A percentile compares a stretch with the other conserved stretches of the same genome.
phyloP scores from a whole-genome alignment of 1,140 invertebrate species.

The Antheraea pernyi region DNA sequence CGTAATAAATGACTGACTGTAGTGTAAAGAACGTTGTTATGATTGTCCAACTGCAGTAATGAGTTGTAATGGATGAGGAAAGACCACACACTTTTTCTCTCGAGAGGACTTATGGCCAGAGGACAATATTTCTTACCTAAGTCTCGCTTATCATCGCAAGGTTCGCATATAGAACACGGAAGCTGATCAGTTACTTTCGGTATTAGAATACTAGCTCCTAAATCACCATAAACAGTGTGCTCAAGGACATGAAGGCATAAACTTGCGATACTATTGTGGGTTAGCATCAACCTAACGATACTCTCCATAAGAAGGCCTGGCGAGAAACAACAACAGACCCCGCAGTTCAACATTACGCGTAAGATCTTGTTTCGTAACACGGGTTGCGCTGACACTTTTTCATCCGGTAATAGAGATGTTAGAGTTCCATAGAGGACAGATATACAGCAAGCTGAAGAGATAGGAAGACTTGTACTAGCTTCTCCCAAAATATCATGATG shows the following conservation, averaged over 20 bases:
- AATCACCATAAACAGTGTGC: constrained; percentile 80
- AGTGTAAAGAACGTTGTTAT: constrained; percentile 79
- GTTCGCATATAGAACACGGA: constrained; percentile 68
- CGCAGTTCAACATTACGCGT: constrained; percentile 79
- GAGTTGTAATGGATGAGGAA: constrained; percentile 81
- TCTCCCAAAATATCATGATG: constrained; percentile 81
- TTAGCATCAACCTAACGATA: constrained; percentile 61
- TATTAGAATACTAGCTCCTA: constrained; percentile 72
- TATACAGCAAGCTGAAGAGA: constrained; percentile 78
- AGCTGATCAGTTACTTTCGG: constrained; percentile 52
- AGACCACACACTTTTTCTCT: constrained; percentile 77
- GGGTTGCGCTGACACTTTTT: constrained; percentile 63
- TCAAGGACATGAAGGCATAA: constrained; percentile 77
- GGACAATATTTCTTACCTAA: constrained; percentile 51
- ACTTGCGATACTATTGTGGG: constrained; percentile 48
- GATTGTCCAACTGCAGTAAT: constrained; percentile 78
- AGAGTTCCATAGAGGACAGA: constrained; percentile 81
- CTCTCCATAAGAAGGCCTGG: constrained; percentile 68
- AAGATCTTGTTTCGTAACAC: constrained; percentile 77
- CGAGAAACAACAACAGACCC: constrained; percentile 84
- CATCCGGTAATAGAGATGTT: constrained; percentile 74
- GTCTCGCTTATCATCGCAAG: constrained; percentile 42
- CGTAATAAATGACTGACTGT: constrained; percentile 81
- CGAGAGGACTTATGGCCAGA: constrained; percentile 47
- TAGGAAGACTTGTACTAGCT: constrained; percentile 39